These are phyloP conservation scores for Sphecodes monilicornis DNA, from an alignment of 2,888 invertebrate genomes.

Conservation along the genomic window DNA sequence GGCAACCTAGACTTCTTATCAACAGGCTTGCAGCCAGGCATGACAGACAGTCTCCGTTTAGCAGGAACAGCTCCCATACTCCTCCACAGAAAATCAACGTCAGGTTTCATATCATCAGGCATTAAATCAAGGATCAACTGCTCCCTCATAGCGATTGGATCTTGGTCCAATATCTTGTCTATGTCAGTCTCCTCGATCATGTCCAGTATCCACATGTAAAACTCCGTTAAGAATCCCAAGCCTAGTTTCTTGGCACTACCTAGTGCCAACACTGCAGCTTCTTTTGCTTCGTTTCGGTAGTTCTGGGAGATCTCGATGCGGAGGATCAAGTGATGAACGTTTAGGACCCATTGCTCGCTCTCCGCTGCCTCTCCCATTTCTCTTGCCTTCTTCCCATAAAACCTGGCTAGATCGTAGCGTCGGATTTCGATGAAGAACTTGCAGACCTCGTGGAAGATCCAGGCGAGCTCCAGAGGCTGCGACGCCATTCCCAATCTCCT, in stretches of 20 bases:
- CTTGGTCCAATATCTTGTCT: slow-evolving; percentile 79
- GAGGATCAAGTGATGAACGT: slow-evolving; percentile 83
- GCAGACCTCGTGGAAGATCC: slow-evolving; percentile 85
- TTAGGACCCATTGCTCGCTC: slow-evolving; percentile 83
- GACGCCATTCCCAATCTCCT: slow-evolving; percentile 76
- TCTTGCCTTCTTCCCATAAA: slow-evolving; percentile 77
- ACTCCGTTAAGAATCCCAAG: slow-evolving; percentile 79
- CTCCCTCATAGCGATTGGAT: slow-evolving; percentile 83
- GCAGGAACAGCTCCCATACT: slow-evolving; percentile 85
- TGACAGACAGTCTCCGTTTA: slow-evolving; percentile 84
- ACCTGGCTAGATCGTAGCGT: slow-evolving; percentile 83
- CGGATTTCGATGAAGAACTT: slow-evolving; percentile 82
- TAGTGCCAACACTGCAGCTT: slow-evolving; percentile 75
- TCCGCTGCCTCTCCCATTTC: slow-evolving; percentile 78
- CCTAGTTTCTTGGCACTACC: slow-evolving; percentile 79
- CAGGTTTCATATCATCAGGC: slow-evolving; percentile 82
- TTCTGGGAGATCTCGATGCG: slow-evolving; percentile 84
- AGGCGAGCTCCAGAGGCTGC: slow-evolving; percentile 83
- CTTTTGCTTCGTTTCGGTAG: slow-evolving; percentile 85
- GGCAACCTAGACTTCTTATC: slow-evolving; percentile 70
- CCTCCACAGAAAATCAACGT: slow-evolving; percentile 84
- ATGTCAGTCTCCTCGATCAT: slow-evolving; percentile 83
- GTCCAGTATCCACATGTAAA: slow-evolving; percentile 77
- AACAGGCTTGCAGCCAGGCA: slow-evolving; percentile 84
- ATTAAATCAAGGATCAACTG: slow-evolving; percentile 83